A percentile compares a stretch with the other conserved stretches of the same genome.
These are phyloP conservation scores for Steinernema feltiae DNA, from an alignment of 1,140 invertebrate species.

Conservation along the genomic window DNA sequence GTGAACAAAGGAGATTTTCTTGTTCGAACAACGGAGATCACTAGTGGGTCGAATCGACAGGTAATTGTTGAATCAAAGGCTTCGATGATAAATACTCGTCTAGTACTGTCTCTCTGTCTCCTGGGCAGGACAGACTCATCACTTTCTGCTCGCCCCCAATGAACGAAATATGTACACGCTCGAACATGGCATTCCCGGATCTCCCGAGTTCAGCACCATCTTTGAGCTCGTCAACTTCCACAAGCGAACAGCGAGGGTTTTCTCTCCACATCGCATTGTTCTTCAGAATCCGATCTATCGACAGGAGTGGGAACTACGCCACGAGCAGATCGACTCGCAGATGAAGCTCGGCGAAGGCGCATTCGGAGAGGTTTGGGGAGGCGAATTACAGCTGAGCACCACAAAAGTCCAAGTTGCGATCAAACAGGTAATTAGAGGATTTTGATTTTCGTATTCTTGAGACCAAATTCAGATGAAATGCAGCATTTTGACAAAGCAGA, in stretches of 20 bases:
- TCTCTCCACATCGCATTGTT: background rate
- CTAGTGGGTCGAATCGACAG: background rate
- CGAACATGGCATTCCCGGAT: background rate
- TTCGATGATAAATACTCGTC: background rate
- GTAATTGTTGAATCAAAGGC: background rate
- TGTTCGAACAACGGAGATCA: conserved; percentile 19
- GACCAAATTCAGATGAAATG: conserved; percentile 15
- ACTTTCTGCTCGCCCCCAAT: background rate
- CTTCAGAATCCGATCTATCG: conserved; percentile 10
- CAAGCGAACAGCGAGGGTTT: background rate
- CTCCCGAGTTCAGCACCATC: background rate
- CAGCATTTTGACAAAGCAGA: conserved; percentile 15
- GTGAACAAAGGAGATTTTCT: conserved; percentile 2
- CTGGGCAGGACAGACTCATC: background rate
- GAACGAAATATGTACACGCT: background rate
- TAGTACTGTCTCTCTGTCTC: background rate
- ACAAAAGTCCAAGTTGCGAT: conserved; percentile 23
- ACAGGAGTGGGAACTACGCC: conserved; percentile 28
- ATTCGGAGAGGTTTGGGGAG: conserved; percentile 31
- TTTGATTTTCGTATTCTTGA: background rate
- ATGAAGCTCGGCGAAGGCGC: conserved; percentile 33
- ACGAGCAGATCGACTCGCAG: conserved; percentile 21
- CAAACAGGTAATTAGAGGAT: conserved; percentile 19
- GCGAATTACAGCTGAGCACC: conserved; percentile 15
- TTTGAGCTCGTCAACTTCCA: background rate